A percentile compares a stretch with the other conserved stretches of the same genome.
These are phyloP conservation scores for Octodonta nipae DNA, from an alignment of 2,888 invertebrate genomes.

Conservation along the genomic window DNA sequence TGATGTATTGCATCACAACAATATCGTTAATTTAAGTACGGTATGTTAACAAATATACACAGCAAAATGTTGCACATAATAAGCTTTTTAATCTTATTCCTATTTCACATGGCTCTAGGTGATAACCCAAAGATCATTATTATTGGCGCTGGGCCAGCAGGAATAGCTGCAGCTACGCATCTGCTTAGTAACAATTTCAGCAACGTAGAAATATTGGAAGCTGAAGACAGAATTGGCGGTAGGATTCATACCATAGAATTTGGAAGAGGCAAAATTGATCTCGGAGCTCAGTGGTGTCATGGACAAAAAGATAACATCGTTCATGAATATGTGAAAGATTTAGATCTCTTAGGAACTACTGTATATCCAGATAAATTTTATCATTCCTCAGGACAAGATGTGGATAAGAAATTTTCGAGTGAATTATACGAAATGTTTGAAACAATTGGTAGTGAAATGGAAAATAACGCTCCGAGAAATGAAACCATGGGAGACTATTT, in stretches of 20 bases:
- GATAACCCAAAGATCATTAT: conserved; percentile 39
- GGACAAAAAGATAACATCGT: conserved; percentile 31
- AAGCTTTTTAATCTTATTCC: too few relatives aligned
- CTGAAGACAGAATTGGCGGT: conserved; percentile 32
- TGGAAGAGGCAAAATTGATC: conserved; percentile 21
- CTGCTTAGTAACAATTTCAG: conserved; percentile 35
- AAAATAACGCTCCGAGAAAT: too few relatives aligned
- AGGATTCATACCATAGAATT: conserved; percentile 24
- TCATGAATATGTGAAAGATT: conserved; percentile 28
- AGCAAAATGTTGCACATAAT: too few relatives aligned
- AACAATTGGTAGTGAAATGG: too few relatives aligned
- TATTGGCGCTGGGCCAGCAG: conserved; percentile 46
- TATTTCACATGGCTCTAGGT: too few relatives aligned
- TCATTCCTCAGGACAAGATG: not conserved
- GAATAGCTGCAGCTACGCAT: conserved; percentile 41
- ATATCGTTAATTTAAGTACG: too few relatives aligned
- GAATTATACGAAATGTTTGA: conserved; percentile 2
- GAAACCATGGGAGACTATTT: too few relatives aligned
- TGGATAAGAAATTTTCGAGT: not conserved
- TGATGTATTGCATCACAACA: too few relatives aligned
- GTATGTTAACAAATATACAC: too few relatives aligned
- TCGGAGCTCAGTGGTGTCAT: conserved; percentile 35
- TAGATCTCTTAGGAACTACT: conserved; percentile 13
- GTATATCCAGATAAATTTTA: not conserved
- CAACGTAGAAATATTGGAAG: conserved; percentile 37